Conservation (phyloP, 2,113 vertebrate genomes). For the Colaptes auratus region DNA sequence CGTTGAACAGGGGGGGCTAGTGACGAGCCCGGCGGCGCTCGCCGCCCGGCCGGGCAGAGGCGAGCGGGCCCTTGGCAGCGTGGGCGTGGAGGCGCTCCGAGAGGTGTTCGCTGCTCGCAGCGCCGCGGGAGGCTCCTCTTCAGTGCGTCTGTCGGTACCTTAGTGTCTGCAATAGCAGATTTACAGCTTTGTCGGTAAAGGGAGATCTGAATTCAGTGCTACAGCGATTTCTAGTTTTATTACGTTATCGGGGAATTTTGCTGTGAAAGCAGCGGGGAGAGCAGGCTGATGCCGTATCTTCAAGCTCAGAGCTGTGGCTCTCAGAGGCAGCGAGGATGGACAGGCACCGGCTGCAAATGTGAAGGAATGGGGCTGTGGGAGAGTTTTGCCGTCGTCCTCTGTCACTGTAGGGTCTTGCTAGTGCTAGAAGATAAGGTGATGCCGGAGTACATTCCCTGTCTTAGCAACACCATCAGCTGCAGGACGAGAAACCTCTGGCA, state of each 20-base stretch:
- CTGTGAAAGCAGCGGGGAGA: neutral
- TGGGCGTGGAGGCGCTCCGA: neutral
- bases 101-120: neutral
- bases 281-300: neutral
- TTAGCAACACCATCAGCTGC: rapidly evolving
- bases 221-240: rapidly evolving
- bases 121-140: neutral
- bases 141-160: neutral
- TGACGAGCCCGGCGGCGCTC: neutral
- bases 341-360: neutral
- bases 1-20: neutral
- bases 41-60: neutral
- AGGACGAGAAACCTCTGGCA: rapidly evolving
- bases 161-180: neutral
- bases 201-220: neutral
- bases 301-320: neutral
- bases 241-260: neutral
- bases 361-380: neutral
- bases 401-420: neutral
- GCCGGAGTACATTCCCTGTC: neutral
- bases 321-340: neutral
- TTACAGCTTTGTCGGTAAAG: neutral
- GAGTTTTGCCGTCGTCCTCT: neutral
- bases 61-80: neutral
- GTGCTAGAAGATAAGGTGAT: neutral